Evolutionary conservation across 1,140 invertebrate species (phyloP).

Genomic region (Polyergus mexicanus): DNA sequence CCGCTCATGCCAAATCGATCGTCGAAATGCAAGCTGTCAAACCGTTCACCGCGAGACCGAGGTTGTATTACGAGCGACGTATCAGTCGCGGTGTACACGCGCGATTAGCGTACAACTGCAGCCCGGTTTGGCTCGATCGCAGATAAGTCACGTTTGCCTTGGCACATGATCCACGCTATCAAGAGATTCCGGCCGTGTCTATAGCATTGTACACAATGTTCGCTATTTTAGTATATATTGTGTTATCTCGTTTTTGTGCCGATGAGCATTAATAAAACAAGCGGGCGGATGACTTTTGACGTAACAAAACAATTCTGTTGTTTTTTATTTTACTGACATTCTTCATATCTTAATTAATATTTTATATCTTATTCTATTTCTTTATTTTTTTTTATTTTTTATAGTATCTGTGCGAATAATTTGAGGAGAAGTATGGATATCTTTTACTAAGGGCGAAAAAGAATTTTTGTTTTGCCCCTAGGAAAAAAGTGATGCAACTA

Average conservation of each 20-base stretch:
- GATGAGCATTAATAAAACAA: background rate
- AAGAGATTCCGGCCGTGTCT: conserved; percentile 43
- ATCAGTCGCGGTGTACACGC: conserved; percentile 63
- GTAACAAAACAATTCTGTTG: background rate
- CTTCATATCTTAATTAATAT: too few species aligned
- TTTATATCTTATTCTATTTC: too few species aligned
- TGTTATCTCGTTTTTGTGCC: conserved; percentile 37
- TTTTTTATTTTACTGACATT: too few species aligned
- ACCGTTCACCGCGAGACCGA: conserved; percentile 65
- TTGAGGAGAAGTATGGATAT: background rate
- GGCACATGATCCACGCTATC: conserved; percentile 40
- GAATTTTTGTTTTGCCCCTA: background rate
- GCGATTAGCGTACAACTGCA: conserved; percentile 69
- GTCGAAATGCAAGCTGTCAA: conserved; percentile 68
- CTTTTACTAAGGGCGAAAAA: background rate
- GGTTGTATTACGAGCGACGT: conserved; percentile 67
- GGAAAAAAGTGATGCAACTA: background rate
- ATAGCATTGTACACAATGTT: conserved; percentile 44
- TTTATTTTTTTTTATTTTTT: too few species aligned
- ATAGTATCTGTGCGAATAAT: background rate
- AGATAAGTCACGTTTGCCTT: conserved; percentile 71
- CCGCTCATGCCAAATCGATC: conserved; percentile 62
- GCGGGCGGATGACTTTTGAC: background rate
- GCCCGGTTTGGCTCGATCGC: conserved; percentile 36
- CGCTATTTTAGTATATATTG: conserved; percentile 49